These are phyloP conservation scores for Heliocidaris erythrogramma DNA, from an alignment of 35 echinoderm and acorn worm genomes.

Conservation along the genomic window DNA sequence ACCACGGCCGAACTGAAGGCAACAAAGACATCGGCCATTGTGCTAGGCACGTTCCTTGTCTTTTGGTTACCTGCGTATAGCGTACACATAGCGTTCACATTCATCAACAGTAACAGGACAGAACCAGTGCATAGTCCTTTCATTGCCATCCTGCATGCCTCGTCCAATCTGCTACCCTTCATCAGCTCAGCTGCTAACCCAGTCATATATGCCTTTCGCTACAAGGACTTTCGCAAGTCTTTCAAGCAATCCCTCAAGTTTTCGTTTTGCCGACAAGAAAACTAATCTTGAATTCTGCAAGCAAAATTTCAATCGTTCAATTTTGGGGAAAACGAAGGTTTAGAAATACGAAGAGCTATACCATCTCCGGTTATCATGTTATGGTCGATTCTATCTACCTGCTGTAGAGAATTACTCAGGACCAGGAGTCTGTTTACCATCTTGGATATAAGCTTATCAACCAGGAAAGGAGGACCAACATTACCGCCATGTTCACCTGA, in stretches of 20 bases:
- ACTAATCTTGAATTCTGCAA: background rate
- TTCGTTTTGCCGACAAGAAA: background rate
- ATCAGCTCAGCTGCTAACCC: background rate
- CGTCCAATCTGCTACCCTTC: background rate
- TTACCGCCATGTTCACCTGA: no score
- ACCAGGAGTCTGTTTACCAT: no score
- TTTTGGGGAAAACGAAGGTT: no score
- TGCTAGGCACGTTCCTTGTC: background rate
- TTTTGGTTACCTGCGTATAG: background rate
- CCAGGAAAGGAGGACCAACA: no score
- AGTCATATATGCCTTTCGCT: conserved; percentile 23
- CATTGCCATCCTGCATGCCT: background rate
- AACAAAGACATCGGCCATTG: background rate
- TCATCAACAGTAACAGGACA: background rate
- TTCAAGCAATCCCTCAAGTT: background rate
- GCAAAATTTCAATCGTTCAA: no score
- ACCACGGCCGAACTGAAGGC: background rate
- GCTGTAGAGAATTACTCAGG: no score
- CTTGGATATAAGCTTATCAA: no score
- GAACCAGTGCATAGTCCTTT: background rate
- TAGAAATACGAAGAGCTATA: no score
- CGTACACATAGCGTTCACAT: conserved; percentile 1
- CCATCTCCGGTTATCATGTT: no score
- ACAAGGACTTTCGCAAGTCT: background rate
- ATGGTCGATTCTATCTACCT: no score